Evolutionary conservation across 2,888 invertebrate genomes (phyloP), one percentile per base, ranked within the genome.

Genomic region (Drosophila meridionalis): DNA sequence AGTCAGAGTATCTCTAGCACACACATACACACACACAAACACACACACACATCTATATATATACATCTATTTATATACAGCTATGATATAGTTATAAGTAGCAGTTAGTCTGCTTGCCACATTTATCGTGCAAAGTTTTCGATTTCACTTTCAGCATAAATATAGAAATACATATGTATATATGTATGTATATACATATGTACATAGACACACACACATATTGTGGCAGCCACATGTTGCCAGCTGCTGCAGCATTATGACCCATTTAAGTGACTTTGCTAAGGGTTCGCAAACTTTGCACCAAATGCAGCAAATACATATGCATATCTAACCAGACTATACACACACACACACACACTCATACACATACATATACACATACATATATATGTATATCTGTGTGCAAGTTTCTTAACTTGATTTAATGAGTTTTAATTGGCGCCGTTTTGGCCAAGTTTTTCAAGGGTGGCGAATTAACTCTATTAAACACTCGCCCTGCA

Each of bases 211-310:
- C 9, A 8, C n/a, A 50, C n/a, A 32, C 4, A 32, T n/a, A 43
- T 45, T 58, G 45, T 14, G 58, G 14, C 34, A 50, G 64, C 73
- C 63, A 34, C 58, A 38, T 56, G 59, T 53, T 56, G 57, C 59
- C 43, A 45, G 50, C 55, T 60, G 73, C 75, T 65, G 65, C 57
- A 68, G 83, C 89, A 89, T 90, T 90, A 89, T 87, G 89, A 90
- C 89, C 90, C 90, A 90, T 90, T 90, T 90, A 90, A 90, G 90
- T 90, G 89, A 83, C 89, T 90, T 90, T 90, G 89, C 89, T 83
- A 86, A 77, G 88, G 89, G 89, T 87, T 90, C 90, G 83, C 88
- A 83, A 87, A 85, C 84, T 87, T 89, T 89, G 56, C 65, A 62
- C 61, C 61, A 55, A 14, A 43, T 45, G 42, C 42, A 56, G 34